A percentile compares a stretch with the other conserved stretches of the same genome.
phyloP scores from a whole-genome alignment of 2,113 vertebrate species.

The Marmota flaviventris region DNA sequence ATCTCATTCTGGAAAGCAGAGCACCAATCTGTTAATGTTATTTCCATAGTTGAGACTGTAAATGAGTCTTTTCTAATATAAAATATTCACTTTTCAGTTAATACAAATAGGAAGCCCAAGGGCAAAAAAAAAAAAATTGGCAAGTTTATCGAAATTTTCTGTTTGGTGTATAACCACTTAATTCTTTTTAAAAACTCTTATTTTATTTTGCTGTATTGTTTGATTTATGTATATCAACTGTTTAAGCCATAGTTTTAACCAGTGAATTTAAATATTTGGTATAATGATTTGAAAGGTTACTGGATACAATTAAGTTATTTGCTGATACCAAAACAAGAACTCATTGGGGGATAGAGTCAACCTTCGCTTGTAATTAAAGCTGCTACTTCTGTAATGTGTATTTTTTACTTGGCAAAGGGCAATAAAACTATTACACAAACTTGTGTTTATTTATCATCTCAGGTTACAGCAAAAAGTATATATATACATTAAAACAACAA shows the following conservation, averaged over 20 bases:
- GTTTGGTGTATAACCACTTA: conserved; percentile 23
- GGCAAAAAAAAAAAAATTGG: conserved; percentile 2
- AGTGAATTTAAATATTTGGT: conserved; percentile 67
- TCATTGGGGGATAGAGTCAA: conserved; percentile 35
- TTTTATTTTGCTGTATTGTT: conserved; percentile 62
- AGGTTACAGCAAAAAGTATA: background rate
- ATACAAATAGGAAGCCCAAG: background rate
- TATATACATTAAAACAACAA: background rate
- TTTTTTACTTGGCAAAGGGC: conserved; percentile 50
- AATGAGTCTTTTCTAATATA: background rate
- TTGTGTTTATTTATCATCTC: conserved; percentile 65
- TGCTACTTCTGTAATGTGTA: conserved; percentile 71
- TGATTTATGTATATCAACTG: conserved; percentile 52
- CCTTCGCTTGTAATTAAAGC: conserved; percentile 73
- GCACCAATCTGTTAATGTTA: background rate
- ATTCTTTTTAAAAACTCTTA: background rate
- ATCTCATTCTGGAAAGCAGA: background rate
- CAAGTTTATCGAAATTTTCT: conserved; percentile 44
- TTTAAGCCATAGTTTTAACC: conserved; percentile 76
- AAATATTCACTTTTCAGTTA: background rate
- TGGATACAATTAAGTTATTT: conserved; percentile 65
- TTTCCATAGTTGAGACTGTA: background rate
- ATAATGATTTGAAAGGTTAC: conserved; percentile 53
- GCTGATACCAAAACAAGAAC: conserved; percentile 71
- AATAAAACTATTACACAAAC: conserved; percentile 71